A percentile compares a stretch with the other conserved stretches of the same genome.
Evolutionary conservation across 2,797 vertebrate genomes (phyloP).

Genomic region (Argyrosomus regius): DNA sequence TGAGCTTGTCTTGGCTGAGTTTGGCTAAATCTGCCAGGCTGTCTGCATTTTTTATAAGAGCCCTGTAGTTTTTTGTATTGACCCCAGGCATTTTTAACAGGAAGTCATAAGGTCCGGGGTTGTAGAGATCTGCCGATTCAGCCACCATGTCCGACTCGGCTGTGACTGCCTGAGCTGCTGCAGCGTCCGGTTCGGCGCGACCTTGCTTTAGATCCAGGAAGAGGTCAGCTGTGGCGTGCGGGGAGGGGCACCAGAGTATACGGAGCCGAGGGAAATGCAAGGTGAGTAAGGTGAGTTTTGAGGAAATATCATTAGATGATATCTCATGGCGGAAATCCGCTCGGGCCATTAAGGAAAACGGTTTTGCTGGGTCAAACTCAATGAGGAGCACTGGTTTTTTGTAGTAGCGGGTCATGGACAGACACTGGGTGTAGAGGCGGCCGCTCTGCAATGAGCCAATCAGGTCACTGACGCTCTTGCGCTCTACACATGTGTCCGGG

Average conservation of each 20-base stretch:
- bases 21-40: slow-evolving; percentile 90
- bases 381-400: slow-evolving; percentile 93
- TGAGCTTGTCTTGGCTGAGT: slow-evolving; percentile 87
- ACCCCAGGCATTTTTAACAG: slow-evolving; percentile 95
- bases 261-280: slow-evolving; percentile 96
- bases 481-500: slow-evolving; percentile 94
- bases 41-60: slow-evolving; percentile 86
- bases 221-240: slow-evolving; percentile 91
- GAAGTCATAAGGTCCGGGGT: slow-evolving; percentile 95
- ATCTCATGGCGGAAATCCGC: slow-evolving; percentile 92
- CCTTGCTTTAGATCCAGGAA: slow-evolving; percentile 94
- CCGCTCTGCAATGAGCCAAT: slow-evolving; percentile 95
- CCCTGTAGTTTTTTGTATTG: slow-evolving; percentile 90
- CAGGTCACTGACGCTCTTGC: slow-evolving; percentile 95
- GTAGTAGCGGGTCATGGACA: slow-evolving; percentile 96
- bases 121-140: slow-evolving; percentile 91
- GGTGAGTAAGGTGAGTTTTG: slow-evolving; percentile 93
- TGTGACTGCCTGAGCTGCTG: slow-evolving; percentile 89
- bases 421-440: slow-evolving; percentile 92
- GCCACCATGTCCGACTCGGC: slow-evolving; percentile 90
- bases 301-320: slow-evolving; percentile 91
- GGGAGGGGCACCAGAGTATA: slow-evolving; percentile 96
- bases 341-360: slow-evolving; percentile 91
- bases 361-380: slow-evolving; percentile 93
- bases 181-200: slow-evolving; percentile 87